These are phyloP conservation scores for Marmota flaviventris DNA, from an alignment of 2,113 vertebrate species.

Conservation along the genomic window DNA sequence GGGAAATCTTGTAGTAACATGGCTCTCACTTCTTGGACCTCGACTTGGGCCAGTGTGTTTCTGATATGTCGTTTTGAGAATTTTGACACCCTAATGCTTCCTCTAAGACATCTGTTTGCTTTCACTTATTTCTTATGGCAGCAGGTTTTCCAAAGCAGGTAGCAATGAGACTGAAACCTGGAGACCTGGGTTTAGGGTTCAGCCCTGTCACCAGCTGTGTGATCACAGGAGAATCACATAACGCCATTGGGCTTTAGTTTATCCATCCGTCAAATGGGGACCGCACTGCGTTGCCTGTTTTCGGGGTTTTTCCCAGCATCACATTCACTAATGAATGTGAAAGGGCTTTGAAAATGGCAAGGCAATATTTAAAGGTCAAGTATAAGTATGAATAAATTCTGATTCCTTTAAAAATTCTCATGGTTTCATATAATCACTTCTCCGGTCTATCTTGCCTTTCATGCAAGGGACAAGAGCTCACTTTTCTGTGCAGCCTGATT, in stretches of 20 bases:
- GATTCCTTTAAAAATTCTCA: background rate
- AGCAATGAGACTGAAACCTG: background rate
- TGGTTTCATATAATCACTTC: background rate
- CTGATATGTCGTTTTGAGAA: background rate
- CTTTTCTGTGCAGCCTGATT: background rate
- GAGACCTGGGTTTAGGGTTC: background rate
- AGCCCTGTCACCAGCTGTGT: background rate
- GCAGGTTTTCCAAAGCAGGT: background rate
- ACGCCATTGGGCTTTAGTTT: background rate
- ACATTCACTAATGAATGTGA: background rate
- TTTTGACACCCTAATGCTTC: background rate
- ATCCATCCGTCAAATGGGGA: background rate
- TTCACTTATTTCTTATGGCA: background rate
- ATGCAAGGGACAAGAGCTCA: background rate
- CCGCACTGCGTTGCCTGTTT: background rate
- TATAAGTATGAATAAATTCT: background rate
- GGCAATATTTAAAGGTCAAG: conserved; percentile 35
- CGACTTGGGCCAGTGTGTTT: background rate
- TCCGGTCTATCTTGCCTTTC: background rate
- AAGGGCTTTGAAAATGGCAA: background rate
- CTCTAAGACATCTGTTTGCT: background rate
- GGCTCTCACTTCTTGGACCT: background rate
- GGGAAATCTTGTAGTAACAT: background rate
- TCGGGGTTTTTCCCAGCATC: background rate
- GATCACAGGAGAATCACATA: background rate